Evolutionary conservation across 2,797 vertebrate species (phyloP).

Genomic region (Gorsachius magnificus): DNA sequence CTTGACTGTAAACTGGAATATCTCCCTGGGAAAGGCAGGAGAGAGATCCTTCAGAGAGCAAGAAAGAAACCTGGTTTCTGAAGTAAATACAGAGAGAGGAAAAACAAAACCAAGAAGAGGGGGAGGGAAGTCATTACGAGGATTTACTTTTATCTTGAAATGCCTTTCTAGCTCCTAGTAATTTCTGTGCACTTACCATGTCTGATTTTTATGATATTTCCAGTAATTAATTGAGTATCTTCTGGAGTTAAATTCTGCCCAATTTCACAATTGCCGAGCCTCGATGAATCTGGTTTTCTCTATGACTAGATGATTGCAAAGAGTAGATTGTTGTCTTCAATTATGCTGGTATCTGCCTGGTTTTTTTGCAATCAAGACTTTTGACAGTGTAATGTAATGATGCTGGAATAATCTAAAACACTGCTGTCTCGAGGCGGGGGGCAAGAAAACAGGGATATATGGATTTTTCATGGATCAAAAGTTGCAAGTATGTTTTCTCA

Average conservation of each 20-base stretch:
- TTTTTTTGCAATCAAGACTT: not conserved
- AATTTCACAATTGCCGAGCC: not conserved
- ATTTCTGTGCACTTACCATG: not conserved
- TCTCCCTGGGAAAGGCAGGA: too few relatives aligned
- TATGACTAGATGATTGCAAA: not conserved
- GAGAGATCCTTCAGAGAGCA: not conserved
- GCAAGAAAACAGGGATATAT: fast-evolving
- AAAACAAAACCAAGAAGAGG: not conserved
- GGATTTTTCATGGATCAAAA: not conserved
- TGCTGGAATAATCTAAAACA: not conserved
- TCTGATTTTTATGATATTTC: slow-evolving; percentile 5
- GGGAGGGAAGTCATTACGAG: not conserved
- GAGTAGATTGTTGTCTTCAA: not conserved
- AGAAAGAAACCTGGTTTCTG: fast-evolving
- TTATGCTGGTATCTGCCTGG: not conserved
- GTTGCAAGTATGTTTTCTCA: not conserved
- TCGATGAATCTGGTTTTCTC: not conserved
- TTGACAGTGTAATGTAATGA: not conserved
- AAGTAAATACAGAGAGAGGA: not conserved
- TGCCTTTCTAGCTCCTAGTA: not conserved
- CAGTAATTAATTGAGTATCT: not conserved
- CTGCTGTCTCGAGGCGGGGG: not conserved
- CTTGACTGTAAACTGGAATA: fast-evolving
- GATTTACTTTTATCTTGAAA: not conserved
- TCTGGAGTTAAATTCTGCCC: not conserved